Conservation (phyloP, 2,888 invertebrate species). For the Drosophila macrothrix region DNA sequence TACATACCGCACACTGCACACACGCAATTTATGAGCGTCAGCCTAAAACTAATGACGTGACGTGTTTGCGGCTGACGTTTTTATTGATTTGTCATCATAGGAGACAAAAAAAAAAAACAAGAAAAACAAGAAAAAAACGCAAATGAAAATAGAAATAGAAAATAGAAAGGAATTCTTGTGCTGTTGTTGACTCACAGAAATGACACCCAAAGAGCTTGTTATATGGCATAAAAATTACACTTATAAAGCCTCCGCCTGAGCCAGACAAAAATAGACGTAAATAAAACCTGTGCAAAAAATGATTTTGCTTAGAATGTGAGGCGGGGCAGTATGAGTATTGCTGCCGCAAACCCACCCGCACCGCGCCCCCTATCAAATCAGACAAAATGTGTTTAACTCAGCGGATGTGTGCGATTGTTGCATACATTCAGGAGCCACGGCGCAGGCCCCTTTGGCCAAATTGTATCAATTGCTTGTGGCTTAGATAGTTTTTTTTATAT, state of each 20-base stretch:
- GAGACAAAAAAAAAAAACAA: conserved; percentile 20
- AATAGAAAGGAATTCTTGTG: not conserved
- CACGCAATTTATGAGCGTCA: conserved; percentile 40
- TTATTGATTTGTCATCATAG: conserved; percentile 66
- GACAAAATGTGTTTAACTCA: conserved; percentile 13
- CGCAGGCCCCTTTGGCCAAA: not conserved
- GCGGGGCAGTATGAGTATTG: not conserved
- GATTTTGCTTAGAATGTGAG: not conserved
- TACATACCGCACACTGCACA: conserved; percentile 1
- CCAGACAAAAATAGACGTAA: conserved; percentile 20
- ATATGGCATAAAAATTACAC: conserved; percentile 47
- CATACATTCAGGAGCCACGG: conserved; percentile 7
- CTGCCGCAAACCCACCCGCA: not conserved
- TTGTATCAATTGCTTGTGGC: conserved; percentile 17
- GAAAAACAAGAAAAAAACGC: conserved; percentile 11
- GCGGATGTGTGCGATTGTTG: conserved; percentile 20
- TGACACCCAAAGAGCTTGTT: conserved; percentile 32
- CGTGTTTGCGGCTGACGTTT: conserved; percentile 64
- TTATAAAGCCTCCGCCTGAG: conserved; percentile 16
- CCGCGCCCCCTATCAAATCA: not conserved
- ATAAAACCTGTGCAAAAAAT: conserved; percentile 19
- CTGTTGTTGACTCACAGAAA: conserved; percentile 30
- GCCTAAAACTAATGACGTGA: conserved; percentile 64
- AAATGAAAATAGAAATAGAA: not conserved
- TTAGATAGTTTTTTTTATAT: not conserved